Evolutionary conservation across 2,888 invertebrate genomes (phyloP).

Genomic region (Hydrotaea cyrtoneurina): DNA sequence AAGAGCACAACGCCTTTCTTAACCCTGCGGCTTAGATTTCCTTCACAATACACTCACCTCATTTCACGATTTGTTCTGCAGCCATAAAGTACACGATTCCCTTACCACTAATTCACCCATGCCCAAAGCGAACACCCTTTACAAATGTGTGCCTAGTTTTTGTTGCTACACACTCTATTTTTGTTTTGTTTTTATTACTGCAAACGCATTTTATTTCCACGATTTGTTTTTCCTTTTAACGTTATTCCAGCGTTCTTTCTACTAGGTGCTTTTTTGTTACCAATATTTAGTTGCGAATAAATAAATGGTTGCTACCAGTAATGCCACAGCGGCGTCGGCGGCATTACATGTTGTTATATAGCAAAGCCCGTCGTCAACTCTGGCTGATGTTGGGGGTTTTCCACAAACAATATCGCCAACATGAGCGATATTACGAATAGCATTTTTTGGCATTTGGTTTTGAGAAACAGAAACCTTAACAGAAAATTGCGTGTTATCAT

Average conservation of each 20-base stretch:
- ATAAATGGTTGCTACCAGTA: constrained; percentile 56
- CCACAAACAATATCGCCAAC: constrained; percentile 57
- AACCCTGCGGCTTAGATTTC: too few species aligned
- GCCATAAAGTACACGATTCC: too few species aligned
- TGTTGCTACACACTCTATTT: constrained; percentile 1
- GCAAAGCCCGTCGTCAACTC: not conserved
- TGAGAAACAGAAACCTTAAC: constrained; percentile 36
- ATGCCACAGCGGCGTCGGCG: constrained; percentile 1
- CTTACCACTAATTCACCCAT: too few species aligned
- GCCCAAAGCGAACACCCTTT: not conserved
- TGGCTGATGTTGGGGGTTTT: constrained; percentile 17
- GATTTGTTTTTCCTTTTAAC: constrained; percentile 36
- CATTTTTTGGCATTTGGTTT: constrained; percentile 41
- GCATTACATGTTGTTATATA: not conserved
- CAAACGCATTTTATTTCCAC: constrained; percentile 39
- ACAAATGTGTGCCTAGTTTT: not conserved
- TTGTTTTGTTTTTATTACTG: constrained; percentile 27
- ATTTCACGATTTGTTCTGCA: too few species aligned
- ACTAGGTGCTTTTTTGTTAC: constrained; percentile 12
- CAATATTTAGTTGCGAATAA: constrained; percentile 37
- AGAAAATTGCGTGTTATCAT: constrained; percentile 79
- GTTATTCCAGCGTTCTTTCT: constrained; percentile 4
- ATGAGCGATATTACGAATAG: constrained; percentile 51
- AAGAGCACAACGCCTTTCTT: too few species aligned
- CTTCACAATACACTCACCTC: too few species aligned